Evolutionary conservation across 2,888 invertebrate species (phyloP).

Genomic region (Pachycephus smyrnensis): DNA sequence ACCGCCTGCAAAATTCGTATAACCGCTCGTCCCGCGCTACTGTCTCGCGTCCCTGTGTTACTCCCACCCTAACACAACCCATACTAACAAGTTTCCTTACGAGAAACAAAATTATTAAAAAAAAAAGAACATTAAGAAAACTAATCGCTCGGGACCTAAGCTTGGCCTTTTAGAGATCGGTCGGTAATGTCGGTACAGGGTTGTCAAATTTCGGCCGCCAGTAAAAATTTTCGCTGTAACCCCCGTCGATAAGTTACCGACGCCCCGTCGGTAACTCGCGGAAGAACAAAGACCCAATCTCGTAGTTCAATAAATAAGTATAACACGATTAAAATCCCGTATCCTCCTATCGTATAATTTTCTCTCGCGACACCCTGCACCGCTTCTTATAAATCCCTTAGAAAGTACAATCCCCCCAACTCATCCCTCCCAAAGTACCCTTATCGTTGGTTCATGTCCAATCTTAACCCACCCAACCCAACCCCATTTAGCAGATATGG

Average conservation of each 20-base stretch:
- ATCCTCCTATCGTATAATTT: not conserved
- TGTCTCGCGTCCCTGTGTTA: not conserved
- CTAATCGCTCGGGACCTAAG: not conserved
- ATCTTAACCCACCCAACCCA: not conserved
- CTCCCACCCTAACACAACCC: not conserved
- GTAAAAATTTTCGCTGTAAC: not conserved
- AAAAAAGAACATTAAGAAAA: not conserved
- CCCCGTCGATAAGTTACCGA: not conserved
- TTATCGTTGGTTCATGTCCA: not conserved
- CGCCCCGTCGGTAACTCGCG: not conserved
- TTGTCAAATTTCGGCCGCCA: not conserved
- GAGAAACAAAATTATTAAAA: not conserved
- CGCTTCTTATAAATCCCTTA: not conserved
- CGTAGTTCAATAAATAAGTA: not conserved
- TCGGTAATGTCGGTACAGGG: not conserved
- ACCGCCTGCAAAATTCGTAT: slow-evolving; percentile 17
- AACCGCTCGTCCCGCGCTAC: slow-evolving; percentile 22
- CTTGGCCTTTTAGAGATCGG: not conserved
- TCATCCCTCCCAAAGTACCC: not conserved
- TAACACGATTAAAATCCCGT: not conserved
- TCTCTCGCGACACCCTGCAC: not conserved
- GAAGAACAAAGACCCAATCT: not conserved
- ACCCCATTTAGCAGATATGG: not conserved
- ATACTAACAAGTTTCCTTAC: not conserved
- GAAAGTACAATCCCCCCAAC: not conserved